phyloP scores from a whole-genome alignment of 1,140 invertebrate genomes.

The Colletes gigas region DNA sequence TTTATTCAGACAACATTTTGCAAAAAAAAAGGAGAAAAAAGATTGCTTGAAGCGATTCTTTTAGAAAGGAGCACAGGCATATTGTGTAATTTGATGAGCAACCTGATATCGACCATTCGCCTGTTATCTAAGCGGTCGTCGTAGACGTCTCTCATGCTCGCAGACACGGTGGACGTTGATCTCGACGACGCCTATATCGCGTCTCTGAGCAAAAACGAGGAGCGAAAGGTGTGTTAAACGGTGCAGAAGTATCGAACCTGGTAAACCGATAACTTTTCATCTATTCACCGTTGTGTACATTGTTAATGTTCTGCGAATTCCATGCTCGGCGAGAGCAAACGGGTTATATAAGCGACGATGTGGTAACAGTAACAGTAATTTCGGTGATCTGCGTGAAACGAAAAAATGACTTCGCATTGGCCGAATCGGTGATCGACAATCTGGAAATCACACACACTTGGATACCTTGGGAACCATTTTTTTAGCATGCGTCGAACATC shows the following conservation, averaged over 20 bases:
- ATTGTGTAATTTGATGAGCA: constrained; percentile 1
- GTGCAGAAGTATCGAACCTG: background rate
- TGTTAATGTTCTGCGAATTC: background rate
- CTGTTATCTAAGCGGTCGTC: constrained; percentile 12
- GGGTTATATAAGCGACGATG: background rate
- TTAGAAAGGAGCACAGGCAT: background rate
- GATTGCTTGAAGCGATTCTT: too few relatives aligned
- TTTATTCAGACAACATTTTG: too few relatives aligned
- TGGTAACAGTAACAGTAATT: background rate
- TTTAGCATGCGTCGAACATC: too few relatives aligned
- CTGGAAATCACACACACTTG: too few relatives aligned
- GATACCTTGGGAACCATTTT: too few relatives aligned
- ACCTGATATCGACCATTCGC: background rate
- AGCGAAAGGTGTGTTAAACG: constrained; percentile 25
- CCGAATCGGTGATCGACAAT: background rate
- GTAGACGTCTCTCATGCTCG: background rate
- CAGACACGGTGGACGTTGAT: constrained; percentile 24
- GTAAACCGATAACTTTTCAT: constrained; percentile 7
- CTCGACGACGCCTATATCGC: background rate
- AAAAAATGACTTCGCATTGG: background rate
- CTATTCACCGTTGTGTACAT: constrained; percentile 15
- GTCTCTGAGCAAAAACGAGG: constrained; percentile 16
- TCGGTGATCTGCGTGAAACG: background rate
- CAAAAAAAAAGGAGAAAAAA: too few relatives aligned
- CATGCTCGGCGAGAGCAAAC: background rate